Evolutionary conservation across 2,888 invertebrate species (phyloP).

Genomic region (Antheraea yamamai): DNA sequence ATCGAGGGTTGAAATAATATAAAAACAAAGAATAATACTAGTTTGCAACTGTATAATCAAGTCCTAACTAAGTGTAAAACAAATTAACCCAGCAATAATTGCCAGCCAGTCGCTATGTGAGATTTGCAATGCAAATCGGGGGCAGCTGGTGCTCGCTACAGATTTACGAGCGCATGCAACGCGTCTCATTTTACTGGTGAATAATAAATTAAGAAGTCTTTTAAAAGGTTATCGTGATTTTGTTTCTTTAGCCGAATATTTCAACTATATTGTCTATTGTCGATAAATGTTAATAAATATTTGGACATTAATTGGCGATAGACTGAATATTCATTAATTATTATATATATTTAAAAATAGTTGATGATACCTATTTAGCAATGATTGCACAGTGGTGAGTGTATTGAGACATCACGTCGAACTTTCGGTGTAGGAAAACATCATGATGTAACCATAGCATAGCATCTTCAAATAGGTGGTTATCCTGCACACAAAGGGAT

Average conservation of each 20-base stretch:
- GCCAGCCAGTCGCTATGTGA: slow-evolving; percentile 1
- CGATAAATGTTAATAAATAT: not conserved
- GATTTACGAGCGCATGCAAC: slow-evolving; percentile 10
- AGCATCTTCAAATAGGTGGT: no score
- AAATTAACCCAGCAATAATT: slow-evolving; percentile 1
- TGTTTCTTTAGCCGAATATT: not conserved
- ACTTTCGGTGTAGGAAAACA: no score
- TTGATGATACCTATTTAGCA: no score
- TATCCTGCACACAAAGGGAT: no score
- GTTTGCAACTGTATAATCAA: not conserved
- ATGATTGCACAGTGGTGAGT: no score
- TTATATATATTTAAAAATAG: no score
- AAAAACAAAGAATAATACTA: not conserved
- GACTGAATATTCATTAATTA: not conserved
- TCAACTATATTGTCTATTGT: not conserved
- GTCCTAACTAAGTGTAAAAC: not conserved
- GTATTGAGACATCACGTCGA: no score
- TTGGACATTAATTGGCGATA: not conserved
- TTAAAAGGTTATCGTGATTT: not conserved
- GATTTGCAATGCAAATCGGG: slow-evolving; percentile 4
- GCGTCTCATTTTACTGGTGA: not conserved
- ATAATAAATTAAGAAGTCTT: not conserved
- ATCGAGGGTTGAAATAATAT: not conserved
- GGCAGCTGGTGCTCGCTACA: slow-evolving; percentile 2
- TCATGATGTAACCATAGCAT: no score